Conservation (phyloP, 2,797 vertebrate species). For the Columba guinea region DNA sequence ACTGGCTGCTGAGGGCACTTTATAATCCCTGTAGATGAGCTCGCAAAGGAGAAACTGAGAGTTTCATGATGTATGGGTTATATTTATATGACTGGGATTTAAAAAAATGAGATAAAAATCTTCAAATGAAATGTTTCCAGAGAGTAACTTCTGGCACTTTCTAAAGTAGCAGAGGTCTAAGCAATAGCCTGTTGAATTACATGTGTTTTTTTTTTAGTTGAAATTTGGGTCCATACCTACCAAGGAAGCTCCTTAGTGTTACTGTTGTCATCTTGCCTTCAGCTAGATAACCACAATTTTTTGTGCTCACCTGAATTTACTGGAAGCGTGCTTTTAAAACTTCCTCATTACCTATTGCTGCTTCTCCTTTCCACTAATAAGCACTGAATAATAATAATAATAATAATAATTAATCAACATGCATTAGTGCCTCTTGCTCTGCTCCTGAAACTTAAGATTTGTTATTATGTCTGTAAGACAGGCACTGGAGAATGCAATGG, state of each 20-base stretch:
- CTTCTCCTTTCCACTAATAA: background rate
- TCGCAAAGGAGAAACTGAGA: background rate
- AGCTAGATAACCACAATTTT: background rate
- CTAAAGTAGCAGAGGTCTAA: background rate
- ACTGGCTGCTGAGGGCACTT: background rate
- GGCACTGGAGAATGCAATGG: background rate
- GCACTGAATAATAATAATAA: background rate
- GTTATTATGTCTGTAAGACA: background rate
- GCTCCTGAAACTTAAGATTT: background rate
- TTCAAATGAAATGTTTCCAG: background rate
- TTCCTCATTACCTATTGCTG: accelerated
- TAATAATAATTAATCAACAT: background rate
- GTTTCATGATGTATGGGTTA: background rate
- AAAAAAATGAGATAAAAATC: background rate
- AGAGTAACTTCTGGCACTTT: background rate
- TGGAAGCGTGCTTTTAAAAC: background rate
- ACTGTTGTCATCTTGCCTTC: background rate
- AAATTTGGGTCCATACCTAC: background rate
- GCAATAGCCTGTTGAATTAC: background rate
- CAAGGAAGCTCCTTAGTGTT: background rate
- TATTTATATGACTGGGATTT: background rate
- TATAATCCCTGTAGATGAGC: background rate
- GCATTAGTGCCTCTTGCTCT: background rate
- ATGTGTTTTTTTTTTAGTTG: background rate
- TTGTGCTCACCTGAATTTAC: background rate